Evolutionary conservation across 2,113 vertebrate genomes (phyloP).

Genomic region (Hyperoodon ampullatus): DNA sequence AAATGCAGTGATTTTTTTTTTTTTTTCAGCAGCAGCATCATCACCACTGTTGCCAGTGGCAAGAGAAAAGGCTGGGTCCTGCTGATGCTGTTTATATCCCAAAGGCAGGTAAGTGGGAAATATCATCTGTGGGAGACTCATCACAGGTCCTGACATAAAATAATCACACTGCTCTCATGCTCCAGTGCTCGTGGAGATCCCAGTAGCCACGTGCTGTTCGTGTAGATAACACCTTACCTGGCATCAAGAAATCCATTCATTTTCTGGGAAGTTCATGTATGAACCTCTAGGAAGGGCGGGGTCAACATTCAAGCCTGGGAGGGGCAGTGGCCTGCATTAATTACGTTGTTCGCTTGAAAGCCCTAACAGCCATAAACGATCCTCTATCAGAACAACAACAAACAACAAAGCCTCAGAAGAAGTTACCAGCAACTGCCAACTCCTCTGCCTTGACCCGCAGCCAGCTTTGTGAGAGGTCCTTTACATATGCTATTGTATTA

Average conservation of each 20-base stretch:
- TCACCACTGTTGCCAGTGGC: neutral
- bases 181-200: neutral
- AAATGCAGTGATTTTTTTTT: conserved; percentile 34
- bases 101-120: conserved; percentile 15
- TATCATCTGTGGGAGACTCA: neutral
- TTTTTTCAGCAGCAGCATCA: neutral
- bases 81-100: neutral
- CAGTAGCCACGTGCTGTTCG: neutral
- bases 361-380: neutral
- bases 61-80: neutral
- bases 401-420: neutral
- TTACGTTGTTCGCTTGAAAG: neutral
- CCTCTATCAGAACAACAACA: neutral
- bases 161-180: neutral
- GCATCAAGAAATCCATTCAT: neutral
- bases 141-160: neutral
- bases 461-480: neutral
- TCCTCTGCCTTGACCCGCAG: neutral
- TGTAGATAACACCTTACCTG: neutral
- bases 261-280: neutral
- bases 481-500: neutral
- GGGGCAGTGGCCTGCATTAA: neutral
- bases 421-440: neutral
- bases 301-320: neutral
- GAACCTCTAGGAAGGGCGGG: neutral